These are phyloP conservation scores for Brachyhypopomus occidentalis DNA, from an alignment of 2,113 vertebrate genomes.

Conservation along the genomic window DNA sequence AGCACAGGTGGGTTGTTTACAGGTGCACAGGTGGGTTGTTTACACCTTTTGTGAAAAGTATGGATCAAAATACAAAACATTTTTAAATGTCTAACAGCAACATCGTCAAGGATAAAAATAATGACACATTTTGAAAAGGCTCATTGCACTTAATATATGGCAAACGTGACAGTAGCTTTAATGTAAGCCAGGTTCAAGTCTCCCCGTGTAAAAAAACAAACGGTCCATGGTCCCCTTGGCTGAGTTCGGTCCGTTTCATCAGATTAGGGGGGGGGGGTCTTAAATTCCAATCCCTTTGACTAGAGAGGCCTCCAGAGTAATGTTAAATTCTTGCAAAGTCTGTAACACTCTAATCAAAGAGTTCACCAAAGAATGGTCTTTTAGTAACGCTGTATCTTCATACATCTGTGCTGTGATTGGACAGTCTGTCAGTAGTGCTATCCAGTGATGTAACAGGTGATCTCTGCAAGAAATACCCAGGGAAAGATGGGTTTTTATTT, in stretches of 20 bases:
- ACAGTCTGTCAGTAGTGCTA: slow-evolving; percentile 93
- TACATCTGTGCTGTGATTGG: slow-evolving; percentile 97
- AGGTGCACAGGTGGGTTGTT: slow-evolving; percentile 65
- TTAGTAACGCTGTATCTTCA: slow-evolving; percentile 91
- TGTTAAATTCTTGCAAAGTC: slow-evolving; percentile 98
- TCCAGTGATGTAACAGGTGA: slow-evolving; percentile 97
- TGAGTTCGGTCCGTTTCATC: slow-evolving; percentile 47
- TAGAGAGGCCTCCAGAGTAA: slow-evolving; percentile 94
- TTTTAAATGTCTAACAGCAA: slow-evolving; percentile 74
- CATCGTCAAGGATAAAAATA: slow-evolving; percentile 73
- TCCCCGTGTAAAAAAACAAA: slow-evolving; percentile 61
- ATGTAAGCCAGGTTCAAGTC: slow-evolving; percentile 87
- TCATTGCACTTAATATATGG: slow-evolving; percentile 85
- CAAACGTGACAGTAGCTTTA: slow-evolving; percentile 92
- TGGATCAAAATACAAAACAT: slow-evolving; percentile 74
- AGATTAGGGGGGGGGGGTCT: slow-evolving; percentile 46
- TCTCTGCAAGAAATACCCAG: slow-evolving; percentile 77
- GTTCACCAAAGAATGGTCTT: slow-evolving; percentile 94
- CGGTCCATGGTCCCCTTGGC: slow-evolving; percentile 61
- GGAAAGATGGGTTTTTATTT: neutral
- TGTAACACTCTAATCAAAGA: slow-evolving; percentile 96
- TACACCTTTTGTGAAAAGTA: slow-evolving; percentile 69
- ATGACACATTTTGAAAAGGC: slow-evolving; percentile 77
- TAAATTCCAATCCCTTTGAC: slow-evolving; percentile 96
- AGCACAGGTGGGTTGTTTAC: slow-evolving; percentile 65